Base-by-base conservation (phyloP, 2,888 invertebrate genomes). In the Netelia virgata region DNA sequence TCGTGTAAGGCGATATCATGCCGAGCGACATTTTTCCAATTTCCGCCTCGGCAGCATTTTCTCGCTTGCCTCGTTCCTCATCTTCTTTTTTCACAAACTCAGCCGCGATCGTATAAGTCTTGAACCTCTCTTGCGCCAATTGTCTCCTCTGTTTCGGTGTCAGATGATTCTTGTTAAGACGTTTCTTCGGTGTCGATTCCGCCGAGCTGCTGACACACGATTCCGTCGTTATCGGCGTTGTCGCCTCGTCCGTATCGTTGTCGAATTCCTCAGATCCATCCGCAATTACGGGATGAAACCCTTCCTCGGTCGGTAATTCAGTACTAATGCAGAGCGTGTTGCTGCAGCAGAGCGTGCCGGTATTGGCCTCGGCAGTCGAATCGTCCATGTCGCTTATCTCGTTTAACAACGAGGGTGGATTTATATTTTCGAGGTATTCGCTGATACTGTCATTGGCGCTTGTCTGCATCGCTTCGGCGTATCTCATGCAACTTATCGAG, bases 71-170 rank as follows among this genome's bases (percentile, higher is more conserved):
- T 8, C 88, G 83, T 61, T 90, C 89, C 66, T 90, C 91, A 74
- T 94, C 94, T 83, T 94, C 94, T 66, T 94, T 93, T 88, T 94
- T 94, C 1, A 95, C 94, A 90, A 96, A 94, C 82, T 95, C 95
- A 0, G 95, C 96, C 0, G 96, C 96, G 57, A 97, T 97, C 0
- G 97, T 97, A 91, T 97, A 98, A 0, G 97, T 98, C 91, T 96
- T 97, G 91, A 96, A 97, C 83, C 98, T 95, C 89, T 98, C 97
- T 91, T 97, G 97, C 1, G 96, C 95, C 53, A 96, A 93, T 87
- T 96, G 96, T 57, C 97, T 94, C 90, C 96, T 96, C 91, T 97
- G 97, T 92, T 97, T 97, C 0, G 97, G 97, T 0, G 97, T 97
- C 82, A 97, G 90, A 18, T 87, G 85, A 76, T 61, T 88, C 0